Percentiles rank a stretch among this genome's conserved stretches.
phyloP scores from a whole-genome alignment of 2,113 vertebrate genomes.

The Peromyscus leucopus region DNA sequence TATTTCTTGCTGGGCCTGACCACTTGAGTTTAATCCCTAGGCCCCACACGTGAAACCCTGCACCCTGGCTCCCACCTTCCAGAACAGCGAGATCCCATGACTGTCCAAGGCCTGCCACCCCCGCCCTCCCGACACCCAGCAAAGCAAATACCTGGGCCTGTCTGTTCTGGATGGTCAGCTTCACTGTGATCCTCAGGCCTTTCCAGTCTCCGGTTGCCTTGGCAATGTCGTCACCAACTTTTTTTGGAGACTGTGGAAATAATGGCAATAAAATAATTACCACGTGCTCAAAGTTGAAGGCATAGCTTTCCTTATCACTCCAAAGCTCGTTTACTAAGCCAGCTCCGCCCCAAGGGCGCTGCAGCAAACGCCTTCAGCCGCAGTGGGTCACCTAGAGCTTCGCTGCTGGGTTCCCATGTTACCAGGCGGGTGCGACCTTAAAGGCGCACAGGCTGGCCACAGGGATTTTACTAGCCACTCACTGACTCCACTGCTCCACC shows the following conservation, averaged over 20 bases:
- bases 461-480: background rate
- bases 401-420: background rate
- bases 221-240: conserved; percentile 98
- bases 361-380: background rate
- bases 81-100: conserved; percentile 73
- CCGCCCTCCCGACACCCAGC: background rate
- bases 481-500: background rate
- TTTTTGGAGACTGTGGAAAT: conserved; percentile 94
- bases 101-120: background rate
- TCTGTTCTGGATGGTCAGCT: conserved; percentile 99
- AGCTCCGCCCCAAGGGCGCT: background rate
- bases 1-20: background rate
- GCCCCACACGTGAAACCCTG: background rate
- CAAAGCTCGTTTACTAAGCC: background rate
- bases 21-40: background rate
- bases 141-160: conserved; percentile 93
- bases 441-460: no score
- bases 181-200: conserved; percentile 97
- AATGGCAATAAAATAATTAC: fast-evolving
- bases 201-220: conserved; percentile 99
- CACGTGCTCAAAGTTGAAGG: fast-evolving
- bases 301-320: no score
- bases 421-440: background rate
- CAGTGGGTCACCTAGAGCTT: background rate
- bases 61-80: no score